These are phyloP conservation scores for Mamestra brassicae DNA, from an alignment of 2,888 invertebrate genomes.

Conservation along the genomic window DNA sequence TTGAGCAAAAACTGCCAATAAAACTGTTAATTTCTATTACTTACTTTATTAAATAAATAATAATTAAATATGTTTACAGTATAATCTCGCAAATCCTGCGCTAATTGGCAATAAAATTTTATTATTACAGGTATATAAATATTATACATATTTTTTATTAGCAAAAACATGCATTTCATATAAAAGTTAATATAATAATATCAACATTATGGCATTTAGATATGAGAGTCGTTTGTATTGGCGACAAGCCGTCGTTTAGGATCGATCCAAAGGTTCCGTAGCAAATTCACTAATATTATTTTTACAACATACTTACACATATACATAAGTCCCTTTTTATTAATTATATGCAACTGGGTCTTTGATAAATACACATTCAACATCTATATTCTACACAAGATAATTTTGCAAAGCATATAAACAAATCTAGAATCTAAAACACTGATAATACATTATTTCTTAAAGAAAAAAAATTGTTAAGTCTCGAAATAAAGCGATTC, in stretches of 20 bases:
- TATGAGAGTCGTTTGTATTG: slow-evolving; percentile 45
- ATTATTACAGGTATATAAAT: slow-evolving; percentile 30
- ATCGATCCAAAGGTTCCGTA: slow-evolving; percentile 33
- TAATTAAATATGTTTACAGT: slow-evolving; percentile 24
- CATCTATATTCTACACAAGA: slow-evolving; percentile 13
- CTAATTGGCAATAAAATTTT: slow-evolving; percentile 33
- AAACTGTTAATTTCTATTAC: slow-evolving; percentile 20
- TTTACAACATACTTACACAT: background rate
- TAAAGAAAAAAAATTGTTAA: slow-evolving; percentile 21
- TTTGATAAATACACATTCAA: background rate
- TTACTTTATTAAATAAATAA: slow-evolving; percentile 32
- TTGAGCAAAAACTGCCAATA: slow-evolving; percentile 63
- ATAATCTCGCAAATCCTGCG: slow-evolving; percentile 53
- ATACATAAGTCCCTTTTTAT: slow-evolving; percentile 16
- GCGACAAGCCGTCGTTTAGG: slow-evolving; percentile 11
- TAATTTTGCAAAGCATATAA: slow-evolving; percentile 27
- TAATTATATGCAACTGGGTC: slow-evolving; percentile 26
- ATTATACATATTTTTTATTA: slow-evolving; percentile 25
- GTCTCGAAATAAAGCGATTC: slow-evolving; percentile 40
- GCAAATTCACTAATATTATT: slow-evolving; percentile 23
- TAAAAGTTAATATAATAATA: slow-evolving; percentile 65
- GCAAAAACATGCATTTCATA: slow-evolving; percentile 54
- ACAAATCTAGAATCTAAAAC: slow-evolving; percentile 41
- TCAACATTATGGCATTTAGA: slow-evolving; percentile 64
- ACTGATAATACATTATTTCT: slow-evolving; percentile 25